Conservation (phyloP, 2,113 vertebrate genomes). For the Zosterops pallidus region DNA sequence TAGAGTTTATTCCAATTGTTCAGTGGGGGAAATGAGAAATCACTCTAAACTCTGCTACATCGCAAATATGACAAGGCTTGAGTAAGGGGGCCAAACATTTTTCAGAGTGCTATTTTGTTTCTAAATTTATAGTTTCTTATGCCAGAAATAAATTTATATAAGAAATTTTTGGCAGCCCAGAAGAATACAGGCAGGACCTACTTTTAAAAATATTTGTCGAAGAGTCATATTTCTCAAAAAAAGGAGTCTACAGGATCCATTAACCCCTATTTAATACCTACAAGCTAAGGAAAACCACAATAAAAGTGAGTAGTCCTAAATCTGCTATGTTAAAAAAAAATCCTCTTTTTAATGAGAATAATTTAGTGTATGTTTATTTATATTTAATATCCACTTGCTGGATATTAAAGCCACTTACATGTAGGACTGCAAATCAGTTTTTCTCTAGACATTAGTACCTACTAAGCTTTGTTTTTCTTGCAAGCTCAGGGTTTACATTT, state of each 20-base stretch:
- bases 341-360: neutral
- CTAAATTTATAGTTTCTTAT: neutral
- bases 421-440: neutral
- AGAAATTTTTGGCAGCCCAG: neutral
- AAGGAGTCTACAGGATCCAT: neutral
- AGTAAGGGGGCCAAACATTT: neutral
- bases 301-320: neutral
- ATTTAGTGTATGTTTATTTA: no score
- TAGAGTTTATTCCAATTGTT: neutral
- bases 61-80: neutral
- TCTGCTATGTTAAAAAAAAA: neutral
- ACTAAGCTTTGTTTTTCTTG: neutral
- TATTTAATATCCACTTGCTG: neutral
- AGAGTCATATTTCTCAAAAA: neutral
- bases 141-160: neutral
- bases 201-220: neutral
- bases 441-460: neutral
- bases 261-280: neutral
- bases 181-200: neutral
- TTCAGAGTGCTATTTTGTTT: neutral
- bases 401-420: neutral
- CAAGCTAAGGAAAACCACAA: neutral
- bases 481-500: neutral
- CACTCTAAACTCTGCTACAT: neutral
- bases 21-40: accelerated